These are phyloP conservation scores for Beaufortia kweichowensis DNA, from an alignment of 2,113 vertebrate species.

Conservation along the genomic window DNA sequence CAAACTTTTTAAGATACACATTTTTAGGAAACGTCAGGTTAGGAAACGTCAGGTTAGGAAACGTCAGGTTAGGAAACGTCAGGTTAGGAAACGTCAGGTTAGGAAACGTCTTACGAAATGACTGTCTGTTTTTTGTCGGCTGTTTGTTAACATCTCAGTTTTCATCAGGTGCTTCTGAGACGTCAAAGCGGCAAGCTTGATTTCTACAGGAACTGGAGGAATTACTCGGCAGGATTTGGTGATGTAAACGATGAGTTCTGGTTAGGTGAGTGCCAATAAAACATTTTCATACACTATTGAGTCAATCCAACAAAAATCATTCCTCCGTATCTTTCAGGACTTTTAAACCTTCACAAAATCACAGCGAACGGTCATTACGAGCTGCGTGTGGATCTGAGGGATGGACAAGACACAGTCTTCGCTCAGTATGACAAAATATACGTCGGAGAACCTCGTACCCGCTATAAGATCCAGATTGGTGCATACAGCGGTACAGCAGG, in stretches of 20 bases:
- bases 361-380: slow-evolving; percentile 86
- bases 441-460: slow-evolving; percentile 78
- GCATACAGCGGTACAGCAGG: slow-evolving; percentile 90
- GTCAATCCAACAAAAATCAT: too few relatives aligned
- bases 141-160: neutral
- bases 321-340: slow-evolving; percentile 70
- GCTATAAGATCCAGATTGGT: slow-evolving; percentile 84
- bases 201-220: slow-evolving; percentile 93
- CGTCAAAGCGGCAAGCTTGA: slow-evolving; percentile 86
- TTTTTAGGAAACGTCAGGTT: too few relatives aligned
- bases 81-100: too few relatives aligned
- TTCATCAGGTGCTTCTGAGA: slow-evolving; percentile 85
- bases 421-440: slow-evolving; percentile 86
- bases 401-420: slow-evolving; percentile 75
- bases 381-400: slow-evolving; percentile 87
- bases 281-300: too few relatives aligned
- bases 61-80: too few relatives aligned
- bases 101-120: too few relatives aligned
- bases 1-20: too few relatives aligned
- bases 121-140: too few relatives aligned
- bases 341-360: slow-evolving; percentile 89
- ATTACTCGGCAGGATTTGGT: slow-evolving; percentile 87
- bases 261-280: slow-evolving; percentile 77
- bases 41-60: too few relatives aligned
- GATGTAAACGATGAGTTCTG: slow-evolving; percentile 90